Evolutionary conservation across 2,888 invertebrate genomes (phyloP).

Genomic region (Zaprionus lineosus): DNA sequence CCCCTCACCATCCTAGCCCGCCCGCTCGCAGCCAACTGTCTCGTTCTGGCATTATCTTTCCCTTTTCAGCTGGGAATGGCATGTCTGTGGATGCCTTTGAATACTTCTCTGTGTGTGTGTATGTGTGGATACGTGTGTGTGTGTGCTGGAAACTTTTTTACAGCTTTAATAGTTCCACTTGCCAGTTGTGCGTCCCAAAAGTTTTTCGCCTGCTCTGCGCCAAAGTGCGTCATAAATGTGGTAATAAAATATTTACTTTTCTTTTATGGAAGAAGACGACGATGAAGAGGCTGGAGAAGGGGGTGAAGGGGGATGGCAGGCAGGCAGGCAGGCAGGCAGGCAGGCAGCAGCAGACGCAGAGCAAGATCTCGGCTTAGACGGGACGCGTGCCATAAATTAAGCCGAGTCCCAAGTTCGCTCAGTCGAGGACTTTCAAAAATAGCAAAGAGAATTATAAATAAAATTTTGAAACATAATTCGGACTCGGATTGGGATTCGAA

Average conservation of each 20-base stretch:
- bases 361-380: slow-evolving; percentile 41
- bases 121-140: slow-evolving; percentile 22
- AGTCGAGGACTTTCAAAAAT: too few species aligned
- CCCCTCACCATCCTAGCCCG: too few species aligned
- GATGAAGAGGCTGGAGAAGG: too few species aligned
- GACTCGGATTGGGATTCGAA: too few species aligned
- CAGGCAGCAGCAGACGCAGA: too few species aligned
- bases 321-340: too few species aligned
- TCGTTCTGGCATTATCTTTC: too few species aligned
- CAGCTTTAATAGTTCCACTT: slow-evolving; percentile 77
- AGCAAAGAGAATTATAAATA: not conserved
- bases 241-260: slow-evolving; percentile 77
- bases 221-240: slow-evolving; percentile 76
- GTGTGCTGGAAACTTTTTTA: slow-evolving; percentile 64
- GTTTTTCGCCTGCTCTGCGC: slow-evolving; percentile 62
- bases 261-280: slow-evolving; percentile 57
- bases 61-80: too few species aligned
- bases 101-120: slow-evolving; percentile 7
- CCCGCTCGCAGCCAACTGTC: too few species aligned
- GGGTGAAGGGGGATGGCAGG: too few species aligned
- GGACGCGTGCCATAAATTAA: slow-evolving; percentile 38
- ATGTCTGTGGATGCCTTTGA: too few species aligned
- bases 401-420: too few species aligned
- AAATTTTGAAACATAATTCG: slow-evolving; percentile 7
- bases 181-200: slow-evolving; percentile 74